Evolutionary conservation across 2,113 vertebrate genomes (phyloP).

Genomic region (Semnornis frantzii): DNA sequence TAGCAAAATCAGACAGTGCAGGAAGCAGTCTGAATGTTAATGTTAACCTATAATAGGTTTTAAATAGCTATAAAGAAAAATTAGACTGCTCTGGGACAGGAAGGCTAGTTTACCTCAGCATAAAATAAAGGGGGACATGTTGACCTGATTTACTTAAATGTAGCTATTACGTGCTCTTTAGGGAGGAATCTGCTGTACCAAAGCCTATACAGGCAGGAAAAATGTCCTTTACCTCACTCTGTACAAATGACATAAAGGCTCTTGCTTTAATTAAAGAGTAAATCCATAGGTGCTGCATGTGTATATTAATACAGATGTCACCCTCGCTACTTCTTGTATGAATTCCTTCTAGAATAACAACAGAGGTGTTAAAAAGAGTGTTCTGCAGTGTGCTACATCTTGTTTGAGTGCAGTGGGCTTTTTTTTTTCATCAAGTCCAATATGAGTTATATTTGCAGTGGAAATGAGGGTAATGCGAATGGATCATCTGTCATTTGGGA

Average conservation of each 20-base stretch:
- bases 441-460: constrained; percentile 5
- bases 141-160: constrained; percentile 62
- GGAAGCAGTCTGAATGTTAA: constrained; percentile 54
- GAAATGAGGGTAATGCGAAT: constrained; percentile 31
- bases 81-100: constrained; percentile 33
- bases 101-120: constrained; percentile 63
- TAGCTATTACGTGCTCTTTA: constrained; percentile 50
- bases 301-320: constrained; percentile 11
- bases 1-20: constrained; percentile 51
- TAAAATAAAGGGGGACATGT: constrained; percentile 50
- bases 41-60: constrained; percentile 48
- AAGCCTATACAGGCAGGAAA: constrained; percentile 44
- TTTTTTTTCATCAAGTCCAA: not conserved
- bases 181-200: constrained; percentile 47
- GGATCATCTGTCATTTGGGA: not conserved
- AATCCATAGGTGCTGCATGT: not conserved
- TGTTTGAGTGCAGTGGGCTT: not conserved
- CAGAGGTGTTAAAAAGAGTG: not conserved
- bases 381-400: not conserved
- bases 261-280: constrained; percentile 33
- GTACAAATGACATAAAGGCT: constrained; percentile 21
- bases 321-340: not conserved
- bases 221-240: constrained; percentile 33
- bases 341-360: not conserved
- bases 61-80: constrained; percentile 55